Percentiles rank a stretch among this genome's conserved stretches.
These are phyloP conservation scores for Prochilodus magdalenae DNA, from an alignment of 2,113 vertebrate genomes.

Conservation along the genomic window DNA sequence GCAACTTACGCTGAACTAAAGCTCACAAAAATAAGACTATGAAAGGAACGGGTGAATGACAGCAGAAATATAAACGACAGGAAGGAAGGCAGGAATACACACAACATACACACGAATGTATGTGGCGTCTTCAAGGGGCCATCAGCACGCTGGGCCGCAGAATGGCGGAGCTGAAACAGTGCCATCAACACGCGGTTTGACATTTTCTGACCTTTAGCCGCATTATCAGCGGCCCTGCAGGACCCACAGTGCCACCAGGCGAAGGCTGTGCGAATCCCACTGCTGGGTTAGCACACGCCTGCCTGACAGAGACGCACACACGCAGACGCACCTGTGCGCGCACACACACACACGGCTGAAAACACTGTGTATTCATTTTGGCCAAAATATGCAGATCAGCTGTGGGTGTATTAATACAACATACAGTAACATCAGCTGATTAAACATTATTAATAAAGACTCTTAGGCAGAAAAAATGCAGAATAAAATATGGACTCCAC, in stretches of 20 bases:
- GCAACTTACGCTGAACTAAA: no score
- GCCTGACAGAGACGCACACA: slow-evolving; percentile 13
- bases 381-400: no score
- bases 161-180: slow-evolving; percentile 9
- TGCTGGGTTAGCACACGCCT: slow-evolving; percentile 18
- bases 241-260: slow-evolving; percentile 17
- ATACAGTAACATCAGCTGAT: no score
- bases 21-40: no score
- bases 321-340: not conserved
- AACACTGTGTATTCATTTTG: not conserved
- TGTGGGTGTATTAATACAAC: no score
- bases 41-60: no score
- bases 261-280: slow-evolving; percentile 8
- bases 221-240: slow-evolving; percentile 61
- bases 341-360: not conserved
- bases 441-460: no score
- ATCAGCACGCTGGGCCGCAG: not conserved
- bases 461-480: no score
- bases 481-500: no score
- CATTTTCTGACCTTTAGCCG: slow-evolving; percentile 73
- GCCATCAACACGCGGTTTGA: slow-evolving; percentile 59
- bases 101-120: not conserved
- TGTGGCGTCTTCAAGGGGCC: not conserved
- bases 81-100: not conserved
- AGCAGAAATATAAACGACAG: not conserved